These are phyloP conservation scores for Hermetia illucens DNA, from an alignment of 1,140 invertebrate species.

Conservation along the genomic window DNA sequence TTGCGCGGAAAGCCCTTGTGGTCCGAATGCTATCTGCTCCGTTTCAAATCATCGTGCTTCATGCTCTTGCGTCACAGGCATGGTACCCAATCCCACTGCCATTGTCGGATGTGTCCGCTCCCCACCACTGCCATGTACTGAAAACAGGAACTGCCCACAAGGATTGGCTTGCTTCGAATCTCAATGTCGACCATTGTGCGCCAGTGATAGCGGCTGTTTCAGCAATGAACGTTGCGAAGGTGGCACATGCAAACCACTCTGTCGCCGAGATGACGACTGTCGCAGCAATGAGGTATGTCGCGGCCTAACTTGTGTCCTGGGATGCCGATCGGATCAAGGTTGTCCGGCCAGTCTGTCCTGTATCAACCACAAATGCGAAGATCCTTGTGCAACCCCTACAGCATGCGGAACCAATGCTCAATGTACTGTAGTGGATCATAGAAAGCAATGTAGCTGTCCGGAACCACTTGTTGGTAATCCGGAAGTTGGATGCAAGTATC, in stretches of 20 bases:
- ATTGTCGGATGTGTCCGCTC: conserved; percentile 68
- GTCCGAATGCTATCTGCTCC: conserved; percentile 66
- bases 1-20: conserved; percentile 61
- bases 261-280: conserved; percentile 64
- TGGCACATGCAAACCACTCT: conserved; percentile 54
- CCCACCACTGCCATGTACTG: conserved; percentile 50
- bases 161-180: conserved; percentile 56
- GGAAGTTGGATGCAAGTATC: conserved; percentile 51
- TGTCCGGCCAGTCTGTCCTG: conserved; percentile 57
- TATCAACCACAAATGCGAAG: conserved; percentile 56
- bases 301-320: conserved; percentile 55
- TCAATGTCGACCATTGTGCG: conserved; percentile 61
- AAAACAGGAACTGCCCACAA: conserved; percentile 54
- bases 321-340: conserved; percentile 66
- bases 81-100: conserved; percentile 71
- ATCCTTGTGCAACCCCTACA: conserved; percentile 57
- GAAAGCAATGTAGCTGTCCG: conserved; percentile 58
- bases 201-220: conserved; percentile 55
- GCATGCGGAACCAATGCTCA: conserved; percentile 72
- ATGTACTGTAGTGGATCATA: conserved; percentile 53
- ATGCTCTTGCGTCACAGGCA: conserved; percentile 60
- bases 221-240: conserved; percentile 65
- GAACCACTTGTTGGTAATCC: conserved; percentile 58
- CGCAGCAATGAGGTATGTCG: conserved; percentile 72
- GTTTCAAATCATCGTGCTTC: conserved; percentile 68